Evolutionary conservation across 2,797 vertebrate species (phyloP).

Genomic region (Anomalospiza imberbis): DNA sequence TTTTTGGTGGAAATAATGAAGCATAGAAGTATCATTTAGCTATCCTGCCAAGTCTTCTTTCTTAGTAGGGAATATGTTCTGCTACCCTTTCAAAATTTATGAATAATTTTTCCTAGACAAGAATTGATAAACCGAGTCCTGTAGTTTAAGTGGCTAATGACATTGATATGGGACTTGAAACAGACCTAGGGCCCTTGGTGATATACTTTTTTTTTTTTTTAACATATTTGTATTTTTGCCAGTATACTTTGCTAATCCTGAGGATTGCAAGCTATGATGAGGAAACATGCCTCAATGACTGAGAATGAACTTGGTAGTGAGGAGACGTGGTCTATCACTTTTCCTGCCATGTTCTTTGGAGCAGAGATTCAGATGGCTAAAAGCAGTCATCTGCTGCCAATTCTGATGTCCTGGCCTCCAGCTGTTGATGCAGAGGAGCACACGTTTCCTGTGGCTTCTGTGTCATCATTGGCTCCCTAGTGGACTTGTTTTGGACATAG

Average conservation of each 20-base stretch:
- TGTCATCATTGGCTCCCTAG: background rate
- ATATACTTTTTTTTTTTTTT: accelerated
- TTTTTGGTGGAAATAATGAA: background rate
- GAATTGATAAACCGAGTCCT: background rate
- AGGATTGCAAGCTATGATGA: background rate
- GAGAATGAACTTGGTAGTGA: background rate
- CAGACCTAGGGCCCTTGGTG: background rate
- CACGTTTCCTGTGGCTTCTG: background rate
- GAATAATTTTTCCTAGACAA: background rate
- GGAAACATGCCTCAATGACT: background rate
- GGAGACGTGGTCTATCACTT: background rate
- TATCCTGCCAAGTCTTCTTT: background rate
- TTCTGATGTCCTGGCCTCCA: background rate
- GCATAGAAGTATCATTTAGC: background rate
- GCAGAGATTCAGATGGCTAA: background rate
- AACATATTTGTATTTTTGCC: background rate
- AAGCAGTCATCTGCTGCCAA: background rate
- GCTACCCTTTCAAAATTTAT: background rate
- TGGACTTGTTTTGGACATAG: background rate
- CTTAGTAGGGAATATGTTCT: background rate
- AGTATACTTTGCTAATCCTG: background rate
- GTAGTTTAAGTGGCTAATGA: background rate
- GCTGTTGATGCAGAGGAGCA: background rate
- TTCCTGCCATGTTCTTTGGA: background rate
- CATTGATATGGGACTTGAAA: background rate